phyloP scores from a whole-genome alignment of 2,797 vertebrate genomes.

The Luscinia luscinia region DNA sequence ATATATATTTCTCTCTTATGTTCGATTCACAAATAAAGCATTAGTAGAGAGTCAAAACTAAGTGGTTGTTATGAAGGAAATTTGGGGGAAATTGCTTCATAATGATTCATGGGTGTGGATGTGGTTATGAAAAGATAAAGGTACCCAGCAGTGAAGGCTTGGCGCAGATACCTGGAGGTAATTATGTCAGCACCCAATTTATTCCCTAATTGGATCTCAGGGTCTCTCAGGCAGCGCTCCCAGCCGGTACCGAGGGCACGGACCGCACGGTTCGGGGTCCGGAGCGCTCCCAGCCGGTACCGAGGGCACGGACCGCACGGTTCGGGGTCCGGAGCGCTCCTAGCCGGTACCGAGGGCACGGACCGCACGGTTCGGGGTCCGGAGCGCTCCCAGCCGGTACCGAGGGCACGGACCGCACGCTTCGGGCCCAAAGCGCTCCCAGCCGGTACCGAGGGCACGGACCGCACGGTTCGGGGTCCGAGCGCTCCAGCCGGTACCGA shows the following conservation, averaged over 20 bases:
- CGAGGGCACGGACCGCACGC: too few species aligned
- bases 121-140: background rate
- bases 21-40: background rate
- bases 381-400: background rate
- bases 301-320: background rate
- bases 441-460: too few species aligned
- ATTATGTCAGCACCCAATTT: background rate
- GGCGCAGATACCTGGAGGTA: too few species aligned
- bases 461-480: too few species aligned
- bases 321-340: too few species aligned
- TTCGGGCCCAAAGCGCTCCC: too few species aligned
- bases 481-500: too few species aligned
- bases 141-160: background rate
- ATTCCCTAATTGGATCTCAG: background rate
- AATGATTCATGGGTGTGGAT: background rate
- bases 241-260: background rate
- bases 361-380: too few species aligned
- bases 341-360: background rate
- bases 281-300: background rate
- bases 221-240: too few species aligned
- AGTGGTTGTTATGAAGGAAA: background rate
- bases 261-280: too few species aligned
- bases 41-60: background rate
- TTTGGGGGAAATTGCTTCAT: background rate
- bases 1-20: background rate